A percentile compares a stretch with the other conserved stretches of the same genome.
Evolutionary conservation across 1,140 invertebrate species (phyloP).

Genomic region (Calliopsis andreniformis): DNA sequence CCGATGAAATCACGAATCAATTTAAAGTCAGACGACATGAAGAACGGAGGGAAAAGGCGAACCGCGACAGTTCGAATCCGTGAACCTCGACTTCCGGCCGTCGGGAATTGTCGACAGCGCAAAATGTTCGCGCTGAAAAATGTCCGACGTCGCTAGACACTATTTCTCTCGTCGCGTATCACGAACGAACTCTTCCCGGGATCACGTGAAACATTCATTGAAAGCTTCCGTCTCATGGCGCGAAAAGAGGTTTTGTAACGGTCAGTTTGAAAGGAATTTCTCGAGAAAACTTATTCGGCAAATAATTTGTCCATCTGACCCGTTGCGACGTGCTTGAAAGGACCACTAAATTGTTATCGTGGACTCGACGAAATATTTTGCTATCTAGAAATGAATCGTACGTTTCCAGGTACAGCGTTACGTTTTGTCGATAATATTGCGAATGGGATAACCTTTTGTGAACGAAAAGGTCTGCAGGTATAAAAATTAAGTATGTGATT

Average conservation of each 20-base stretch:
- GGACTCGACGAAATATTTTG: constrained; percentile 36
- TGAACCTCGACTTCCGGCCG: constrained; percentile 5
- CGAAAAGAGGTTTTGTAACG: neutral
- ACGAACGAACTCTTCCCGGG: neutral
- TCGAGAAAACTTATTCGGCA: constrained; percentile 1
- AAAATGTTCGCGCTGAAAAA: constrained; percentile 34
- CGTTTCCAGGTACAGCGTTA: constrained; percentile 35
- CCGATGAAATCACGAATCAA: neutral
- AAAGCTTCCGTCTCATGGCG: constrained; percentile 3
- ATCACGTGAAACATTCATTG: constrained; percentile 40
- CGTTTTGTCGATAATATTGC: constrained; percentile 45
- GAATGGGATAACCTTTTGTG: constrained; percentile 29
- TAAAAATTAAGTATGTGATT: too few relatives aligned
- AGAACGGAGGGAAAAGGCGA: neutral
- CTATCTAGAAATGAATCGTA: constrained; percentile 36
- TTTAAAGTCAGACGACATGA: constrained; percentile 6
- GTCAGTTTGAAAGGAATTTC: constrained; percentile 1
- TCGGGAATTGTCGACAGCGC: neutral
- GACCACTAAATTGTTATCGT: constrained; percentile 53
- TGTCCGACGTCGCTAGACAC: constrained; percentile 12
- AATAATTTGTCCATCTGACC: constrained; percentile 56
- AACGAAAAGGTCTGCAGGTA: neutral
- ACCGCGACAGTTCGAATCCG: neutral
- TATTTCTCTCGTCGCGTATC: constrained; percentile 40
- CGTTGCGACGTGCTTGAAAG: constrained; percentile 21